Conservation (phyloP, 2,888 invertebrate genomes). For the Tiliacea citrago region DNA sequence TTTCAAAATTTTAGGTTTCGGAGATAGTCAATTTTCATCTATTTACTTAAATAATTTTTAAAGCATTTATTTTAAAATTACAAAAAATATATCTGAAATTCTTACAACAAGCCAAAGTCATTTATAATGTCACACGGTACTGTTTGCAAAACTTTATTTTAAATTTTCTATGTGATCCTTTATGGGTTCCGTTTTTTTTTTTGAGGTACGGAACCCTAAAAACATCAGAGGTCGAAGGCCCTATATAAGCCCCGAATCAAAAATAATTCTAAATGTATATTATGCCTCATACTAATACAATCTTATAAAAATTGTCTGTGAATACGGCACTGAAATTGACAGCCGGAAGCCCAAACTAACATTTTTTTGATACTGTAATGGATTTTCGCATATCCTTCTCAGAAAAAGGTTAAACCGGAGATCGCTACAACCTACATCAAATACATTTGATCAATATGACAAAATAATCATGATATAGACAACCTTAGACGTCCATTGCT, state of each 20-base stretch:
- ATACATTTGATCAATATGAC: constrained; percentile 5
- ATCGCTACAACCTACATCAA: constrained; percentile 27
- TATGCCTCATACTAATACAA: not conserved
- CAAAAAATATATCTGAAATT: no score
- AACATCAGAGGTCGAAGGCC: no score
- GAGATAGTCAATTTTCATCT: no score
- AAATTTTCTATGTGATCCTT: no score
- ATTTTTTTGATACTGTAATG: constrained; percentile 15
- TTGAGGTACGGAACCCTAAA: no score
- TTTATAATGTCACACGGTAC: no score
- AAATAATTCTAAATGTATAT: not conserved
- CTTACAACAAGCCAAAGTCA: no score
- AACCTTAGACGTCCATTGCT: not conserved
- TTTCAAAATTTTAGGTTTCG: no score
- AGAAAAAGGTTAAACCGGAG: constrained; percentile 25
- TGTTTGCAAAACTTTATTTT: no score
- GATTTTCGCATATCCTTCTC: constrained; percentile 15
- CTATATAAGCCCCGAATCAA: not conserved
- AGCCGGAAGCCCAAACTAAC: constrained; percentile 7
- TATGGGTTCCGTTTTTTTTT: no score
- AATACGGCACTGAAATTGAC: constrained; percentile 24
- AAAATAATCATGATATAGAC: not conserved
- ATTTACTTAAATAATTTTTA: no score
- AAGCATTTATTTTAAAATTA: no score
- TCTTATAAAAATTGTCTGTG: not conserved